Percentiles rank a stretch among this genome's conserved stretches.
Conservation (phyloP, 2,113 vertebrate species). For the Pagrus major region DNA sequence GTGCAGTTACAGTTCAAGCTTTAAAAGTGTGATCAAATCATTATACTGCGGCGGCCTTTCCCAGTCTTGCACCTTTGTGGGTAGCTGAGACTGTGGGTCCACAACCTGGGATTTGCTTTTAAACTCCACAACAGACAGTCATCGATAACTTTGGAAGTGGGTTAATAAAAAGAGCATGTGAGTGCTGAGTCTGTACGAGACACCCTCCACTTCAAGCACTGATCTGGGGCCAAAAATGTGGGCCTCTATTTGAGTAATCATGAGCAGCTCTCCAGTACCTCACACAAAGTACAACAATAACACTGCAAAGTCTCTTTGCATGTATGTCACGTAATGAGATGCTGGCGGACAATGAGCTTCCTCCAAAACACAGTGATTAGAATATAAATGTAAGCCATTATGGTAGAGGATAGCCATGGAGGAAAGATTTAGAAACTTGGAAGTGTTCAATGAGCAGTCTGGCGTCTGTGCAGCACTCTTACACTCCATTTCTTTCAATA, state of each 20-base stretch:
- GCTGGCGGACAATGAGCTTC: slow-evolving; percentile 63
- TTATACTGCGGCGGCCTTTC: background rate
- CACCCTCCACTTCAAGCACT: slow-evolving; percentile 55
- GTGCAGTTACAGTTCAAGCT: slow-evolving; percentile 15
- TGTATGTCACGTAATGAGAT: slow-evolving; percentile 72
- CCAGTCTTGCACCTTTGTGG: background rate
- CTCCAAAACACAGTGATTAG: slow-evolving; percentile 69
- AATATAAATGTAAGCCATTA: slow-evolving; percentile 68
- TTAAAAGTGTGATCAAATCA: slow-evolving; percentile 31
- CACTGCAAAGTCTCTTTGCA: slow-evolving; percentile 55
- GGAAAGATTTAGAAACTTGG: slow-evolving; percentile 58
- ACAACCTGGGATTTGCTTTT: slow-evolving; percentile 48
- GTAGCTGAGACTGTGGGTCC: background rate
- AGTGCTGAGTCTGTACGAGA: slow-evolving; percentile 57
- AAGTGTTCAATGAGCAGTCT: slow-evolving; percentile 65
- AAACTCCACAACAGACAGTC: slow-evolving; percentile 54
- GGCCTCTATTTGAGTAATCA: slow-evolving; percentile 75
- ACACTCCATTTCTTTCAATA: slow-evolving; percentile 54
- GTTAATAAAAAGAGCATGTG: slow-evolving; percentile 75
- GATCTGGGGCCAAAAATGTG: slow-evolving; percentile 71
- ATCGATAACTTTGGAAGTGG: slow-evolving; percentile 60
- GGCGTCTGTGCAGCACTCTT: slow-evolving; percentile 41
- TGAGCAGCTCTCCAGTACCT: slow-evolving; percentile 68
- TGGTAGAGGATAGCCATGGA: slow-evolving; percentile 36
- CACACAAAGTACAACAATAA: slow-evolving; percentile 75